phyloP scores from a whole-genome alignment of 2,797 vertebrate species.

The Lepilemur septentrionalis region DNA sequence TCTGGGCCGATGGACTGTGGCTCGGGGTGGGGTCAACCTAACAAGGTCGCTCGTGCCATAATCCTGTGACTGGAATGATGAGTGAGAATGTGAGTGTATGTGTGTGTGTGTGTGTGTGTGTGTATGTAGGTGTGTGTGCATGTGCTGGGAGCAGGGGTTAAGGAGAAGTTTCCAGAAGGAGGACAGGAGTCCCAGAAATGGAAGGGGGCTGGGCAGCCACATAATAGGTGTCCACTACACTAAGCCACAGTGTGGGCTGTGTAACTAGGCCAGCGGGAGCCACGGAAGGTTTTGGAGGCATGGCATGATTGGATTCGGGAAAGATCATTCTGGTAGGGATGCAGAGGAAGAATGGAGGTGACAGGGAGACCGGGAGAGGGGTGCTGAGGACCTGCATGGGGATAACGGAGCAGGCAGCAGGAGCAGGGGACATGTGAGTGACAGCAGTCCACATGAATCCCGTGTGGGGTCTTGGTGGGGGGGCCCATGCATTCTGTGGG shows the following conservation, averaged over 20 bases:
- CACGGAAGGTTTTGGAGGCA: background rate
- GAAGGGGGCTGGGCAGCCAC: background rate
- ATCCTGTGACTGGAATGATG: background rate
- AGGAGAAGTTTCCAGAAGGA: background rate
- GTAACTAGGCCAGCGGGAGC: background rate
- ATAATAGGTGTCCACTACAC: background rate
- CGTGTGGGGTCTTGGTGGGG: fast-evolving
- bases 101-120: background rate
- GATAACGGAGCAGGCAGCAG: background rate
- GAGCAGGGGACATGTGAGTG: background rate
- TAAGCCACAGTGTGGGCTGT: background rate
- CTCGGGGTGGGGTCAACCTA: background rate
- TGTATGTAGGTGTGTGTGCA: no score
- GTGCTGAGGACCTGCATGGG: background rate
- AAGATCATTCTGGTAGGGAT: background rate
- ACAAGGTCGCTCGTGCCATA: background rate
- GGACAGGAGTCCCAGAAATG: background rate
- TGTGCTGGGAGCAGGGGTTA: background rate
- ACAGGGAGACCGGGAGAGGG: background rate
- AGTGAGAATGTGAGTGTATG: background rate
- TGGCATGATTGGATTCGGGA: background rate
- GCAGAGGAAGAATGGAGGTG: background rate
- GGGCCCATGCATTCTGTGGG: background rate
- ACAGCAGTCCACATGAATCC: background rate
- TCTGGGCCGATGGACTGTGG: background rate